Base-by-base conservation (phyloP, 2,888 invertebrate species). In the Athrips mouffetella region DNA sequence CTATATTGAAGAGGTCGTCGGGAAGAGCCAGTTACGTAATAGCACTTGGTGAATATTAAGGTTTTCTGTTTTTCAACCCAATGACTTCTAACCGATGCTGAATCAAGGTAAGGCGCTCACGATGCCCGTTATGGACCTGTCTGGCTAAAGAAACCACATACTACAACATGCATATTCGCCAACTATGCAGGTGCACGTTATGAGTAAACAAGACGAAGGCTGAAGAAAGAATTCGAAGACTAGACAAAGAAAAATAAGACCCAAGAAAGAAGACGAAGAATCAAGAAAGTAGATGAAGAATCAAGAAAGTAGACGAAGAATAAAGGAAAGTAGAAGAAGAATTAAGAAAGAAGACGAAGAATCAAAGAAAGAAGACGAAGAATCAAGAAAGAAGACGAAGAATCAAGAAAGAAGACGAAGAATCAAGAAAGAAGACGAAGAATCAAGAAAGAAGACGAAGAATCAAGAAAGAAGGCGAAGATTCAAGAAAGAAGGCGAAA, bases 401-500 rank as follows among this genome's bases (percentile, higher is more conserved):
- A 16, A 18, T 8, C 21, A 25, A 37, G 23, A 25, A 11, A 11
- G 49, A 48, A 51, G 54, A 51, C 29, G 30, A 41, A 52, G 44
- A 40, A 23, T 20, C 25, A 46, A 46, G 37, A 25, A 45, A 25
- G 44, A 51, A 45, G 41, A 47, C 11, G 45, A 53, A 50, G 49
- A 49, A 6, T 2, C 15, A 49, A 52, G 52, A 50, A 23, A 27
- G 51, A 54, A 49, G 47, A 47, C 44, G 47, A 46, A 35, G 18
- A 35, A 2, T 11, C 18, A 48, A 46, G 47, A 52, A 37, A 21
- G 48, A 57, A 55, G 53, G 54, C 8, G 25, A 44, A 53, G 45
- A 31, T 45, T 25, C 42, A 41, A 51, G 41, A 40, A 37, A 20
- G 39, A 45, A 39, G 27, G 15, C 2, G 1, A 29, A 47, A 40